phyloP scores from a whole-genome alignment of 2,888 invertebrate genomes.

The Meandrusa payeni region DNA sequence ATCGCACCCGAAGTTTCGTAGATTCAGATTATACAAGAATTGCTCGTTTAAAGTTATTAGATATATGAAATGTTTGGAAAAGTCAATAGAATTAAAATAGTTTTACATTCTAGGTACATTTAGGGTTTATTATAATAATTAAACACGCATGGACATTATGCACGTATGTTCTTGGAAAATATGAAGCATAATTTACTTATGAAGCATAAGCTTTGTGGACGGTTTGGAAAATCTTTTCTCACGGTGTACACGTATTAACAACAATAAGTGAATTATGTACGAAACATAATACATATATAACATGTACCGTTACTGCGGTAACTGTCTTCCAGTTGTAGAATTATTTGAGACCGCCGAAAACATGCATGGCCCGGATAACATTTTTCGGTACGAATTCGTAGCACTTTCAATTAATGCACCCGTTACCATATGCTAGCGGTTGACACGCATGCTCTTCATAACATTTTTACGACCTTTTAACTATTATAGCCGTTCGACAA shows the following conservation, averaged over 20 bases:
- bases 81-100: too few relatives aligned
- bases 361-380: constrained; percentile 29
- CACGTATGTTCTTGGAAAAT: too few relatives aligned
- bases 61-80: too few relatives aligned
- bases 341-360: constrained; percentile 27
- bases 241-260: constrained; percentile 27
- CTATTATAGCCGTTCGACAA: constrained; percentile 12
- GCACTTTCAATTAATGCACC: constrained; percentile 29
- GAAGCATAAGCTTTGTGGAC: too few relatives aligned
- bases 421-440: constrained; percentile 14
- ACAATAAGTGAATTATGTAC: constrained; percentile 34
- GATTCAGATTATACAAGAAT: too few relatives aligned
- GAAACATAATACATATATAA: constrained; percentile 30
- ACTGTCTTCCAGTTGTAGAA: constrained; percentile 34
- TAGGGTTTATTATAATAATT: too few relatives aligned
- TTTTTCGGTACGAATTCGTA: constrained; percentile 33
- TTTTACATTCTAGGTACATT: too few relatives aligned
- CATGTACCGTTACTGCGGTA: constrained; percentile 34
- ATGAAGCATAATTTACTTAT: too few relatives aligned
- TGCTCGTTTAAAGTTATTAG: too few relatives aligned
- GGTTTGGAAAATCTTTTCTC: constrained; percentile 25
- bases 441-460: constrained; percentile 8
- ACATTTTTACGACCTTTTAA: constrained; percentile 15
- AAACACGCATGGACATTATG: too few relatives aligned
- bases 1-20: too few relatives aligned